Evolutionary conservation across 2,113 vertebrate species (phyloP).

Genomic region (Picathartes gymnocephalus): DNA sequence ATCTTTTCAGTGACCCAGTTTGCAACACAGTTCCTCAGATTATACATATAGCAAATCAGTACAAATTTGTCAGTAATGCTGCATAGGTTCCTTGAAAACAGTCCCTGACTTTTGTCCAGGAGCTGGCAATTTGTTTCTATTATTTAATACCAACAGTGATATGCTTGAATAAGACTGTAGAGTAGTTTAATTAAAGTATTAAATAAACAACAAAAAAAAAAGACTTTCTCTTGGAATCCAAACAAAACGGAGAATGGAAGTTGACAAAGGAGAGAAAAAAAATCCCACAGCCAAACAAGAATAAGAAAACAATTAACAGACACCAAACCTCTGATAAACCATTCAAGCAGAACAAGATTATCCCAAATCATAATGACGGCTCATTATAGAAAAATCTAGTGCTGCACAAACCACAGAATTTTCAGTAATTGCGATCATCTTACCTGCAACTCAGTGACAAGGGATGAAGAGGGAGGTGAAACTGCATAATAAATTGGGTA

Average conservation of each 20-base stretch:
- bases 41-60: neutral
- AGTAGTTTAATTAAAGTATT: conserved; percentile 63
- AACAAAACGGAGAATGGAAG: conserved; percentile 34
- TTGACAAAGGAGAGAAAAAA: neutral
- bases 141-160: conserved; percentile 35
- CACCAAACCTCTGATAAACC: conserved; percentile 40
- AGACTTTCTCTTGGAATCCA: neutral
- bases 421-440: neutral
- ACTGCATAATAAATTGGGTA: neutral
- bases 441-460: neutral
- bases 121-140: conserved; percentile 19
- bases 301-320: conserved; percentile 40
- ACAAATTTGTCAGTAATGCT: neutral
- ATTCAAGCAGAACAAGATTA: conserved; percentile 56
- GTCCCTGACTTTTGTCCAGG: neutral
- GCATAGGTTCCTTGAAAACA: neutral
- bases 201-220: conserved; percentile 55
- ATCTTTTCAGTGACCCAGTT: neutral
- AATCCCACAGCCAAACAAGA: neutral
- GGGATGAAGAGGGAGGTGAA: neutral
- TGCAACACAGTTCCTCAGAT: neutral
- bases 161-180: conserved; percentile 22
- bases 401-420: neutral
- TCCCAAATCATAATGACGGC: conserved; percentile 45
- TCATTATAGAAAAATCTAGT: conserved; percentile 60